phyloP scores from a whole-genome alignment of 2,888 invertebrate genomes.

The Zele albiditarsus region DNA sequence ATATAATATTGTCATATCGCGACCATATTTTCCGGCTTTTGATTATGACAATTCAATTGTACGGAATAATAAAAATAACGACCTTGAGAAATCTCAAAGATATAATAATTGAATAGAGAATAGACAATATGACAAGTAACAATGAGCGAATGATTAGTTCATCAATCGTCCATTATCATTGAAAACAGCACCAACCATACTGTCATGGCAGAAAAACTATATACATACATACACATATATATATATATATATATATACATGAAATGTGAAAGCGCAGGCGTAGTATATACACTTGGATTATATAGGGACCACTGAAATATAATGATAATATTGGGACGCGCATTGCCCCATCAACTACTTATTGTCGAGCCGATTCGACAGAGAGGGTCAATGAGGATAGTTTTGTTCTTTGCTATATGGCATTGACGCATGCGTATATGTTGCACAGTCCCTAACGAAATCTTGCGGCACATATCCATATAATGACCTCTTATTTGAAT shows the following conservation, averaged over 20 bases:
- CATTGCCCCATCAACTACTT: too few relatives aligned
- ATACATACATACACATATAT: background rate
- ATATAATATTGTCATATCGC: background rate
- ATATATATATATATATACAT: background rate
- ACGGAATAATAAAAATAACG: background rate
- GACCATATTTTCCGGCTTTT: background rate
- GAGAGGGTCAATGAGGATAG: too few relatives aligned
- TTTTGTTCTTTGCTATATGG: too few relatives aligned
- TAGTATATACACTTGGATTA: too few relatives aligned
- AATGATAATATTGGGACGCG: too few relatives aligned
- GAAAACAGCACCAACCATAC: slow-evolving; percentile 35
- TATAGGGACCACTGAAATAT: too few relatives aligned
- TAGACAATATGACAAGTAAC: background rate
- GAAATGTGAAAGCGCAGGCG: too few relatives aligned
- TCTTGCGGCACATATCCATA: too few relatives aligned
- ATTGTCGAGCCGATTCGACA: too few relatives aligned
- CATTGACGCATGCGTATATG: too few relatives aligned
- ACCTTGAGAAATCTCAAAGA: background rate
- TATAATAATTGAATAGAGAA: background rate
- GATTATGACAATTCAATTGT: background rate
- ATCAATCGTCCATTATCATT: background rate
- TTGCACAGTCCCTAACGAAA: too few relatives aligned
- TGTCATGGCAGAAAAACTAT: slow-evolving; percentile 34
- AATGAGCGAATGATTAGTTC: slow-evolving; percentile 15
- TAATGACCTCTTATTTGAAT: too few relatives aligned